Base-by-base conservation (phyloP, 2,888 invertebrate species). In the Pammene fasciana region DNA sequence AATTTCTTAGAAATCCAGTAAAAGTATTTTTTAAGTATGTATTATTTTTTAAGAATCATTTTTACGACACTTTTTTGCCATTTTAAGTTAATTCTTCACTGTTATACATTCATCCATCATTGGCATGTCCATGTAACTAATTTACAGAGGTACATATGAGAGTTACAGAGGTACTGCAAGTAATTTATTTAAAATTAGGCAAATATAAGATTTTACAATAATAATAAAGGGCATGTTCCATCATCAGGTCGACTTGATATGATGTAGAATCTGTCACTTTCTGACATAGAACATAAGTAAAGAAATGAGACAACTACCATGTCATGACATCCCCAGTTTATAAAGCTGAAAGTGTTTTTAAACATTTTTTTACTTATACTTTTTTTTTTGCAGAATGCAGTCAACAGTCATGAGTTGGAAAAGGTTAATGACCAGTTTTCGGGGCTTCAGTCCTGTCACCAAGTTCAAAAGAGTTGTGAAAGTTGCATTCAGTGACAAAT, bases 401-500 rank as follows among this genome's bases (percentile, higher is more conserved):
- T 80, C 85, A 46, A 73, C 90, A 67, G 76, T 81, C 43, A 71
- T 87, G 8, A 84, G 86, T 43, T 92, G 89, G 89, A 82, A 85
- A 67, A 86, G 82, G 71, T 71, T 92, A 64, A 78, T 86, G 26
- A 81, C 79, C 57, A 86, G 84, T 71, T 70, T 88, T 13, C 73
- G 80, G 16, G 75, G 77, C 36, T 81, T 81, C 16, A 72, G 73
- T 46, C 73, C 83, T 11, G 67, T 82, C 14, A 71, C 81, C 55
- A 78, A 75, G 14, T 74, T 87, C 52, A 83, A 76, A 80, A 83
- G 76, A 75, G 67, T 82, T 52, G 78, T 87, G 4, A 85, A 81
- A 78, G 80, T 87, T 61, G 94, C 94, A 14, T 96, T 96, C 80
- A 94, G 94, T 82, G 90, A 93, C 46, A 96, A 95, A 85, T 96